Evolutionary conservation across 1,140 invertebrate genomes (phyloP).

Genomic region (Sycophaga agraensis): DNA sequence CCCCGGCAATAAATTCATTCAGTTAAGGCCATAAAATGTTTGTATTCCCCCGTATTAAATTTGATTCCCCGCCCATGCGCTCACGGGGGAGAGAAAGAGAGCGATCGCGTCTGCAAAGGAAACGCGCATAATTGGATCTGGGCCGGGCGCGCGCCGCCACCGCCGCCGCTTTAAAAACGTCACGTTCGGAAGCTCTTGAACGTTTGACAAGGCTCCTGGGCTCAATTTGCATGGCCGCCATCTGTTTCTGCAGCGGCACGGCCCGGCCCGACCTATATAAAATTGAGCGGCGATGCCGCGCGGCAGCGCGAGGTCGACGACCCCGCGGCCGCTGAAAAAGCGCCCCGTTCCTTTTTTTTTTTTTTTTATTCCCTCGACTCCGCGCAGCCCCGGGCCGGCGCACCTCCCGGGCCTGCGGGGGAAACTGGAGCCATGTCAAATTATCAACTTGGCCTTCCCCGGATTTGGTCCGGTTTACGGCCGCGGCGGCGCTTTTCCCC

Average conservation of each 20-base stretch:
- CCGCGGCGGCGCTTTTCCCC: too few species aligned
- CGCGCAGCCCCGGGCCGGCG: too few species aligned
- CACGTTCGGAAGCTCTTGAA: conserved; percentile 21
- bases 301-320: conserved; percentile 10
- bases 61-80: background rate
- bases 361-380: too few species aligned
- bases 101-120: background rate
- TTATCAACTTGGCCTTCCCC: too few species aligned
- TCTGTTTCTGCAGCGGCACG: conserved; percentile 5
- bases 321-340: background rate
- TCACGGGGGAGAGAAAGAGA: too few species aligned
- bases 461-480: too few species aligned
- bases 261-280: conserved; percentile 25
- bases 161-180: conserved; percentile 9
- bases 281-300: background rate
- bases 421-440: too few species aligned
- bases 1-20: conserved; percentile 7
- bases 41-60: background rate
- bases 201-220: conserved; percentile 14
- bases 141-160: background rate
- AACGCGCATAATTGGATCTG: conserved; percentile 12
- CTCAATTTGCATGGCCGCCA: conserved; percentile 20
- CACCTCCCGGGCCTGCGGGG: too few species aligned
- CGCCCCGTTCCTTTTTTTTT: too few species aligned
- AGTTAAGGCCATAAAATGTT: conserved; percentile 9